phyloP scores from a whole-genome alignment of 2,113 vertebrate species.

The Holacanthus passer region DNA sequence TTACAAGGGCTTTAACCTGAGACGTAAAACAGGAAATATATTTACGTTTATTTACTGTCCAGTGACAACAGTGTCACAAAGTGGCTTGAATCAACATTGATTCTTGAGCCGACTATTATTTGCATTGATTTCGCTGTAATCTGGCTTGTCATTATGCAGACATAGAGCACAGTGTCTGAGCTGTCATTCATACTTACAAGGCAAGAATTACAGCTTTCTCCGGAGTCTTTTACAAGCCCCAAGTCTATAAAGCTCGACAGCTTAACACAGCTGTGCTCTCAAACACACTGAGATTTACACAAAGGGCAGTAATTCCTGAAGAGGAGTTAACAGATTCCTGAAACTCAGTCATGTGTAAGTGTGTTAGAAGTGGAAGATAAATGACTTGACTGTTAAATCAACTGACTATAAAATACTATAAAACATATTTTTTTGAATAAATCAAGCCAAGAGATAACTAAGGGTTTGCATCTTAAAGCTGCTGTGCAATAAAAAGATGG shows the following conservation, averaged over 20 bases:
- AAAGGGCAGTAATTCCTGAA: neutral
- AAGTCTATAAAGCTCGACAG: constrained; percentile 26
- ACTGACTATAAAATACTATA: too few species aligned
- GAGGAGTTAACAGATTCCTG: constrained; percentile 6
- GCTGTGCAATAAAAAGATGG: neutral
- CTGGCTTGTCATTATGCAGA: neutral
- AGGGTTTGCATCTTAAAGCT: neutral
- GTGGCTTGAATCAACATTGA: neutral
- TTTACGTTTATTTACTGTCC: neutral
- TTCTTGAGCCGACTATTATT: neutral
- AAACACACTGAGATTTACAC: constrained; percentile 31
- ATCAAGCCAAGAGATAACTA: neutral
- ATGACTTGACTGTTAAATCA: constrained; percentile 1
- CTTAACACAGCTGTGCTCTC: constrained; percentile 7
- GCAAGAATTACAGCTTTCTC: neutral
- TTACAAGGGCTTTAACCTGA: neutral
- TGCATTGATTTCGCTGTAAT: constrained; percentile 26
- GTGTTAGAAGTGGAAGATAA: constrained; percentile 3
- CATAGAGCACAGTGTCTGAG: constrained; percentile 2
- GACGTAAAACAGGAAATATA: neutral
- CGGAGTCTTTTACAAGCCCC: constrained; percentile 18
- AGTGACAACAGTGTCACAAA: neutral
- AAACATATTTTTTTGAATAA: neutral
- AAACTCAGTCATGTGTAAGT: neutral
- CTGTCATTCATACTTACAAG: neutral